Percentiles rank a stretch among this genome's conserved stretches.
Conservation (phyloP, 2,113 vertebrate species). For the Pseudorhombus dupliciocellatus region DNA sequence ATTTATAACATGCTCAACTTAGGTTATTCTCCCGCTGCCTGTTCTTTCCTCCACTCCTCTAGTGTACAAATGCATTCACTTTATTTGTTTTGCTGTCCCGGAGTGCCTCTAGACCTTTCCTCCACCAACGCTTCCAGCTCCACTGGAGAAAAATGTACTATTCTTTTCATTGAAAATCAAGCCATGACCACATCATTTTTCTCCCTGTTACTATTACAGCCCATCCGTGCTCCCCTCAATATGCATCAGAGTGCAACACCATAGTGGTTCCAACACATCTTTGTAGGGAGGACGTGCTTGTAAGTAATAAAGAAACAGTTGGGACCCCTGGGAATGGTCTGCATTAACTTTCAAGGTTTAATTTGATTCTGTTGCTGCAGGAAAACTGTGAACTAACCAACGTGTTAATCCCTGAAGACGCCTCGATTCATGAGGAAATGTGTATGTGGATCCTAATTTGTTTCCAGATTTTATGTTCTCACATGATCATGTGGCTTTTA, state of each 20-base stretch:
- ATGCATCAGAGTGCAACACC: no score
- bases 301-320: background rate
- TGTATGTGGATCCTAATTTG: background rate
- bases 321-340: background rate
- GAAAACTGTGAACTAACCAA: background rate
- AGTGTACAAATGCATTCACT: background rate
- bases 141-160: background rate
- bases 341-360: background rate
- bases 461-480: background rate
- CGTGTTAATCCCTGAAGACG: background rate
- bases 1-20: background rate
- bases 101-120: background rate
- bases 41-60: background rate
- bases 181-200: no score
- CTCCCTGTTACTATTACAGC: no score
- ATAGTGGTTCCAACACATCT: background rate
- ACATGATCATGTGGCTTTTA: background rate
- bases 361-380: slow-evolving; percentile 1
- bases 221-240: no score
- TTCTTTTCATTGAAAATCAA: background rate
- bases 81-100: background rate
- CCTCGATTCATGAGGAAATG: background rate
- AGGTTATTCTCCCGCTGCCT: background rate
- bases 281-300: background rate
- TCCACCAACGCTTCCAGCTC: background rate